A percentile compares a stretch with the other conserved stretches of the same genome.
These are phyloP conservation scores for Trichomycterus rosablanca DNA, from an alignment of 2,113 vertebrate genomes.

Conservation along the genomic window DNA sequence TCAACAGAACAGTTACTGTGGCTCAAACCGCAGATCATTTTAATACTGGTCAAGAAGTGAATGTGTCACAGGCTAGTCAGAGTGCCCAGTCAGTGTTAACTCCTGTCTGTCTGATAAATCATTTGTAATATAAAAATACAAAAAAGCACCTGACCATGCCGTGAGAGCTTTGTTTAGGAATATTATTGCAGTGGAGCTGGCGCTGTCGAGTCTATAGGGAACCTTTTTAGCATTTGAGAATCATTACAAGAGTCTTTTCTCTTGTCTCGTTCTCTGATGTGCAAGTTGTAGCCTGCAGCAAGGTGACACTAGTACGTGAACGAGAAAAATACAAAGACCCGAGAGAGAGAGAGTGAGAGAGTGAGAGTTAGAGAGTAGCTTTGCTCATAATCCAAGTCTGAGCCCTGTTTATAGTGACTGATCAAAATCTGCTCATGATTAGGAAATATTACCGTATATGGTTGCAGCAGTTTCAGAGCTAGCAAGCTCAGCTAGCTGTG, in stretches of 20 bases:
- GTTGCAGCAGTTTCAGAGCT: neutral
- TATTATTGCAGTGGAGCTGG: neutral
- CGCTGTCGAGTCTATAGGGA: constrained; percentile 2
- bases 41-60: too few relatives aligned
- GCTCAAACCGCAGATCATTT: too few relatives aligned
- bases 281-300: constrained; percentile 13
- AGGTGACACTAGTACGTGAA: constrained; percentile 51
- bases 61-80: too few relatives aligned
- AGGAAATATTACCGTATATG: constrained; percentile 6
- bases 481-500: neutral
- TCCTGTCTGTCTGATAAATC: too few relatives aligned
- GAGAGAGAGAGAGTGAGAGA: neutral
- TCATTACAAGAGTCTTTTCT: neutral
- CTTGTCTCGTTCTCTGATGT: neutral
- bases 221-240: neutral
- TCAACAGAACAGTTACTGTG: too few relatives aligned
- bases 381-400: neutral
- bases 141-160: too few relatives aligned
- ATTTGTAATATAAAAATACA: too few relatives aligned
- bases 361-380: neutral
- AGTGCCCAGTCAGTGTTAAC: too few relatives aligned
- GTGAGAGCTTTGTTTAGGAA: neutral
- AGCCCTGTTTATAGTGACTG: constrained; percentile 2
- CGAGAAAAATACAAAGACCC: too few relatives aligned
- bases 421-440: constrained; percentile 7